These are phyloP conservation scores for Ceratoteleas bidentatus DNA, from an alignment of 1,140 invertebrate genomes.

Conservation along the genomic window DNA sequence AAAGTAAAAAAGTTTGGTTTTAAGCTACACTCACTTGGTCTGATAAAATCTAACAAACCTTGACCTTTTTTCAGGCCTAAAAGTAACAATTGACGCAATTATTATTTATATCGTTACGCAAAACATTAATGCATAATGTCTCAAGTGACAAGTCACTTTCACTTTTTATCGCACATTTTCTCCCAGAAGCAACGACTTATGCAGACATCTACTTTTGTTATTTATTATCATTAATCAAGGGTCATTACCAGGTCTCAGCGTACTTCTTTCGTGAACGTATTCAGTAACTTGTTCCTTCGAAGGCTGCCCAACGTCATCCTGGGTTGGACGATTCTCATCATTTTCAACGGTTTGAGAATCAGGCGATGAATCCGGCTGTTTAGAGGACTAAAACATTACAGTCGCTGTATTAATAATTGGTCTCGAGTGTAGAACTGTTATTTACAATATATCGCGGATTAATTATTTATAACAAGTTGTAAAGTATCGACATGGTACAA, in stretches of 20 bases:
- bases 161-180: background rate
- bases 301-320: constrained; percentile 72
- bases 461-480: background rate
- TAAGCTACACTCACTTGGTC: constrained; percentile 54
- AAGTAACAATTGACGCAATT: constrained; percentile 43
- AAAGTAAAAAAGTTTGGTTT: too few species aligned
- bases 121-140: too few species aligned
- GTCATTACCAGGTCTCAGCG: constrained; percentile 78
- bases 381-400: constrained; percentile 50
- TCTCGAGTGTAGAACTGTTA: too few species aligned
- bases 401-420: too few species aligned
- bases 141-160: too few species aligned
- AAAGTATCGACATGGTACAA: too few species aligned
- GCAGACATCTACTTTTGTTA: background rate
- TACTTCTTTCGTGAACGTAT: constrained; percentile 74
- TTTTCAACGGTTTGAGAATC: constrained; percentile 61
- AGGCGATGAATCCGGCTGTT: constrained; percentile 34
- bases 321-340: constrained; percentile 57
- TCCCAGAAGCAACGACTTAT: background rate
- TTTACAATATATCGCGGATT: background rate
- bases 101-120: constrained; percentile 9
- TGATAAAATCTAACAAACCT: constrained; percentile 56
- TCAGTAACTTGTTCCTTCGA: constrained; percentile 78
- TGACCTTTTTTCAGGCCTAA: constrained; percentile 57
- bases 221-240: background rate